A percentile compares a stretch with the other conserved stretches of the same genome.
Conservation (phyloP, 2,888 invertebrate species). For the Caenorhabditis angaria region DNA sequence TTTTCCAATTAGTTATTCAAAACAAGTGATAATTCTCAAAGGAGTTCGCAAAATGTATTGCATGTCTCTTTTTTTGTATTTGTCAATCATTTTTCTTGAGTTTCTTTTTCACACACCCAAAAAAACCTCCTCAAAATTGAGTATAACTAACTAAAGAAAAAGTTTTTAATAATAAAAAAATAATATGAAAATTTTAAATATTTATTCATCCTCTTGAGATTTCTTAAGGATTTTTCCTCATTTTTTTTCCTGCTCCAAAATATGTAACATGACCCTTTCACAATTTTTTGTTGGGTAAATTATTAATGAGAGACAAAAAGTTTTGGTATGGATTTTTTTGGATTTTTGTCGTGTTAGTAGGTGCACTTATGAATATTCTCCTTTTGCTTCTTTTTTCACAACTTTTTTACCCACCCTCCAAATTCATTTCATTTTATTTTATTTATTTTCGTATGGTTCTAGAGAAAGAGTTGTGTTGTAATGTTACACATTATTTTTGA, state of each 20-base stretch:
- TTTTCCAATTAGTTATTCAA: constrained; percentile 42
- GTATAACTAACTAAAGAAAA: no score
- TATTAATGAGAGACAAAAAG: constrained; percentile 1
- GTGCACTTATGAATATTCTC: background rate
- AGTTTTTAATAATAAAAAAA: no score
- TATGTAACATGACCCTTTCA: background rate
- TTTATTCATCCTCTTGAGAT: no score
- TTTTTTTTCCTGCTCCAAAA: background rate
- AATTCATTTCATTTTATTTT: background rate
- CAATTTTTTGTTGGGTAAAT: background rate
- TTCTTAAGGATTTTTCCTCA: background rate
- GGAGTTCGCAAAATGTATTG: constrained; percentile 16
- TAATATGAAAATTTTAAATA: background rate
- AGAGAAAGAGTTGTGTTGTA: background rate
- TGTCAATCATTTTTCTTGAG: constrained; percentile 41
- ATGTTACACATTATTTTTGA: background rate
- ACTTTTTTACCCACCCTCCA: background rate
- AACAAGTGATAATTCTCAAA: constrained; percentile 33
- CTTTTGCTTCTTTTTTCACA: background rate
- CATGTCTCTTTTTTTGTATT: constrained; percentile 30
- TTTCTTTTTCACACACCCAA: constrained; percentile 37
- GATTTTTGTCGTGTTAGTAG: background rate
- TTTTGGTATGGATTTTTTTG: background rate
- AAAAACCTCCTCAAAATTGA: constrained; percentile 31
- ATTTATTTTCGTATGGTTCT: background rate